A percentile compares a stretch with the other conserved stretches of the same genome.
Evolutionary conservation across 2,888 invertebrate species (phyloP).

Genomic region (Caenorhabditis doughertyi): DNA sequence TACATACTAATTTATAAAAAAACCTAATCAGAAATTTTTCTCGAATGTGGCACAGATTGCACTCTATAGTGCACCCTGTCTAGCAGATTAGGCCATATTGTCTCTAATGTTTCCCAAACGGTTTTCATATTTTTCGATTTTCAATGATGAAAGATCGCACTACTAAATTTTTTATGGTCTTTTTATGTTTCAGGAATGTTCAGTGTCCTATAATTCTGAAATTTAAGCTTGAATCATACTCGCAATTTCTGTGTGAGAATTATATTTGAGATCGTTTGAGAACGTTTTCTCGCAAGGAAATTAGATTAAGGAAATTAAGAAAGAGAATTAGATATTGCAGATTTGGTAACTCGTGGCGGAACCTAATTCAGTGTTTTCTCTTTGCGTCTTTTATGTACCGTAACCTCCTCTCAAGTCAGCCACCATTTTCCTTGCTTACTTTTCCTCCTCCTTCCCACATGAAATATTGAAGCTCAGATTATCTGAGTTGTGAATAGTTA

Average conservation of each 20-base stretch:
- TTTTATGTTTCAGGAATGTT: neutral
- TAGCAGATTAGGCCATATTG: neutral
- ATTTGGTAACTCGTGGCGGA: conserved; percentile 9
- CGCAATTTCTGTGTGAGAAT: too few relatives aligned
- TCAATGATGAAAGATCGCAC: conserved; percentile 17
- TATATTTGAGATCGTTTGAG: too few relatives aligned
- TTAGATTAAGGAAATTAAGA: too few relatives aligned
- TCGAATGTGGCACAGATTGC: too few relatives aligned
- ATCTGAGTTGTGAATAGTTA: too few relatives aligned
- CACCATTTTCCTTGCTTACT: neutral
- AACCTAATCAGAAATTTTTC: too few relatives aligned
- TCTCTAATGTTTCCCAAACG: neutral
- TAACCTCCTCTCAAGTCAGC: neutral
- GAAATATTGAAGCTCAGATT: too few relatives aligned
- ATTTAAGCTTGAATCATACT: neutral
- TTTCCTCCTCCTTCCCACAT: conserved; percentile 8
- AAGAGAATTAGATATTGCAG: too few relatives aligned
- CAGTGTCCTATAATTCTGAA: neutral
- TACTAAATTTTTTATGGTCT: conserved; percentile 14
- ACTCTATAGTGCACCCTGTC: neutral
- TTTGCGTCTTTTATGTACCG: conserved; percentile 39
- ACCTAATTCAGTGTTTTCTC: neutral
- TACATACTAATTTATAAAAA: too few relatives aligned
- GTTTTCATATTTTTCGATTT: neutral
- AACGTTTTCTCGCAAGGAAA: too few relatives aligned